A percentile compares a stretch with the other conserved stretches of the same genome.
These are phyloP conservation scores for Orchesellides sinensis DNA, from an alignment of 2,888 invertebrate genomes.

Conservation along the genomic window DNA sequence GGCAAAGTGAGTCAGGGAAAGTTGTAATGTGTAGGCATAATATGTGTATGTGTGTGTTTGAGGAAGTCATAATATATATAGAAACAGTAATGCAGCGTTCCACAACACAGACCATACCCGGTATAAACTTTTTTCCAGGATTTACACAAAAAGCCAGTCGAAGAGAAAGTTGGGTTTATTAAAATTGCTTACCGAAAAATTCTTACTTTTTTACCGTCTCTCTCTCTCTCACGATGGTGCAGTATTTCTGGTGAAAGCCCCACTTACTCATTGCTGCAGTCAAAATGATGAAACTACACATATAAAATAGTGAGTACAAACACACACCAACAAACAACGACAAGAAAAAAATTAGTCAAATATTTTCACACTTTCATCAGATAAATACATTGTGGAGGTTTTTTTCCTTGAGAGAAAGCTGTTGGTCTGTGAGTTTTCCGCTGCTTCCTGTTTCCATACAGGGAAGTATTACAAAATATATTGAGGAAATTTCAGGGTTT, in stretches of 20 bases:
- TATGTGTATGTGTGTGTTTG: slow-evolving; percentile 5
- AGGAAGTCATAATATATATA: slow-evolving; percentile 19
- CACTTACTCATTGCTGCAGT: slow-evolving; percentile 37
- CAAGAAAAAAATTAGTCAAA: slow-evolving; percentile 57
- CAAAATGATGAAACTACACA: slow-evolving; percentile 40
- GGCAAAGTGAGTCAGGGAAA: slow-evolving; percentile 65
- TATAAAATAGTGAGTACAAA: slow-evolving; percentile 32
- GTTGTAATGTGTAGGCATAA: slow-evolving; percentile 43
- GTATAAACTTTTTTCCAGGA: not conserved
- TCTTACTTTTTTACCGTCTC: not conserved
- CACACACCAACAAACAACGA: slow-evolving; percentile 1
- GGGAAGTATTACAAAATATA: slow-evolving; percentile 16
- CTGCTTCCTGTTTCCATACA: slow-evolving; percentile 23
- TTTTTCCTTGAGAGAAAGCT: slow-evolving; percentile 10
- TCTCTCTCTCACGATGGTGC: slow-evolving; percentile 33
- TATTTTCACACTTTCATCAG: slow-evolving; percentile 35
- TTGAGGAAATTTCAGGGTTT: not conserved
- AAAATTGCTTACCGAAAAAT: slow-evolving; percentile 49
- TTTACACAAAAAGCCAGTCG: not conserved
- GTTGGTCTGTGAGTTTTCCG: slow-evolving; percentile 33
- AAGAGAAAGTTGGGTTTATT: not conserved
- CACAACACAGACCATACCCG: slow-evolving; percentile 48
- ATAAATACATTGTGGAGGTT: slow-evolving; percentile 45
- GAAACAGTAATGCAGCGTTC: slow-evolving; percentile 47
- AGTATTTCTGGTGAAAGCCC: slow-evolving; percentile 28